These are phyloP conservation scores for Datnioides undecimradiatus DNA, from an alignment of 2,113 vertebrate species.

Conservation along the genomic window DNA sequence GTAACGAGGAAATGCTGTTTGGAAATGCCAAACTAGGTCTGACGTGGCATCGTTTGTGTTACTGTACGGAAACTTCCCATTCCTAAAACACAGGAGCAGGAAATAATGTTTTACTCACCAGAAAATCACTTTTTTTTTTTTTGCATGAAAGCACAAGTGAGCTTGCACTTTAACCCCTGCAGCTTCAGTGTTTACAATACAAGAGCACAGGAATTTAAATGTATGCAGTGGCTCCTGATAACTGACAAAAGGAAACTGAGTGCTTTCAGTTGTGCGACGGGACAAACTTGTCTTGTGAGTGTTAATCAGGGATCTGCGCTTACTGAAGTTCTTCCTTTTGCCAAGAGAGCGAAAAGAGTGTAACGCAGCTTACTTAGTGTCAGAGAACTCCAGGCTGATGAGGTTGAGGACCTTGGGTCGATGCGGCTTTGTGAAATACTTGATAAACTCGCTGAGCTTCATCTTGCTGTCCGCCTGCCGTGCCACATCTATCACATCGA, in stretches of 20 bases:
- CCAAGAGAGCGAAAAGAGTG: background rate
- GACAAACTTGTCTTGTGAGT: background rate
- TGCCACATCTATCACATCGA: slow-evolving; percentile 98
- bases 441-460: slow-evolving; percentile 95
- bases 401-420: slow-evolving; percentile 98
- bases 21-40: too few relatives aligned
- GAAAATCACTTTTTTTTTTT: too few relatives aligned
- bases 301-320: background rate
- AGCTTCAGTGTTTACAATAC: too few relatives aligned
- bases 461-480: slow-evolving; percentile 99
- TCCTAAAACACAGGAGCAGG: background rate
- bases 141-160: too few relatives aligned
- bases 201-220: too few relatives aligned
- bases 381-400: slow-evolving; percentile 99
- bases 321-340: background rate
- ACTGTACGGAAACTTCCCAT: too few relatives aligned
- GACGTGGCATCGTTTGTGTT: too few relatives aligned
- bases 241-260: too few relatives aligned
- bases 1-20: too few relatives aligned
- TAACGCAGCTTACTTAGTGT: slow-evolving; percentile 91
- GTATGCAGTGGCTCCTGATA: too few relatives aligned
- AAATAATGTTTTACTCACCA: background rate
- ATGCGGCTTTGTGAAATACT: slow-evolving; percentile 92
- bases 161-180: too few relatives aligned
- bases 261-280: background rate